phyloP scores from a whole-genome alignment of 92 coral and sea anemone genomes.

The Ricordea florida region DNA sequence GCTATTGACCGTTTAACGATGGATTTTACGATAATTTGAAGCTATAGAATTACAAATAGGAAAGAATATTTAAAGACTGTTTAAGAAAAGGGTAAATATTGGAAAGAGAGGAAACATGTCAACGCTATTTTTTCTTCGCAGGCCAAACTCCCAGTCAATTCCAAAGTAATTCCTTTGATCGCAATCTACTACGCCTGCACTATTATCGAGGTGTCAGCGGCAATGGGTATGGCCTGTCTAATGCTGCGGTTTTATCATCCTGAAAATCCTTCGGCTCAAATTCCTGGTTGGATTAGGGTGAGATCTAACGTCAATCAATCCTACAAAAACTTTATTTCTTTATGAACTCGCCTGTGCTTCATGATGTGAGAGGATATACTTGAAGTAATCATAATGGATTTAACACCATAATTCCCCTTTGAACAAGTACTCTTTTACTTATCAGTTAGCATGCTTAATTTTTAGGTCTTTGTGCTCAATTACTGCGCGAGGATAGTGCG shows the following conservation, averaged over 20 bases:
- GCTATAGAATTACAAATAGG: too few species aligned
- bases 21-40: too few species aligned
- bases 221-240: slow-evolving; percentile 91
- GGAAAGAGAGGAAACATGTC: too few species aligned
- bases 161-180: slow-evolving; percentile 84
- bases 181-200: slow-evolving; percentile 94
- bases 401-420: background rate
- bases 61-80: too few species aligned
- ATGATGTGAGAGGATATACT: background rate
- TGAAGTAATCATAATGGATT: background rate
- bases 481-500: slow-evolving; percentile 85
- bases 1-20: too few species aligned
- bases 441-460: background rate
- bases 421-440: background rate
- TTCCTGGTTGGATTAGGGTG: slow-evolving; percentile 92
- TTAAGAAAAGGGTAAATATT: too few species aligned
- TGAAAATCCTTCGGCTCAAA: slow-evolving; percentile 69
- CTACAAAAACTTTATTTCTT: background rate
- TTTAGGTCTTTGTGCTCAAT: slow-evolving; percentile 34
- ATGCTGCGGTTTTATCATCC: slow-evolving; percentile 90
- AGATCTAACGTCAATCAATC: background rate
- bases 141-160: slow-evolving; percentile 93
- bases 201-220: slow-evolving; percentile 89
- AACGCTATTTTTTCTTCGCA: slow-evolving; percentile 18
- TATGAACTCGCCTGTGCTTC: background rate